phyloP scores from a whole-genome alignment of 2,797 vertebrate genomes.

The Syncerus caffer region DNA sequence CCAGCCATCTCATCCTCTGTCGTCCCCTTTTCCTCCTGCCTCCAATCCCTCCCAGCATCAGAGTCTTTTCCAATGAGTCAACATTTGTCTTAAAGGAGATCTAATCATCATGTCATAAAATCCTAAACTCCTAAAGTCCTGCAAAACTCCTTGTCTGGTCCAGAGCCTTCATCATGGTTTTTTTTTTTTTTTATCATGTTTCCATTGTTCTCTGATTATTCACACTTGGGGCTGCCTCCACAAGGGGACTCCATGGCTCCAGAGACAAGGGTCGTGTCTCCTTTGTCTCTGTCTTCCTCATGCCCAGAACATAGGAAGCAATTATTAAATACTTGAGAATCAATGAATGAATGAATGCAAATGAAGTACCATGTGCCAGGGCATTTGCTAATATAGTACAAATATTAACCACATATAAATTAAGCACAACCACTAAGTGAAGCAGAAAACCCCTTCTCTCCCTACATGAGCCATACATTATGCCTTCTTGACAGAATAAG shows the following conservation, averaged over 20 bases:
- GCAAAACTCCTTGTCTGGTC: not conserved
- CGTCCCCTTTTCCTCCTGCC: too few species aligned
- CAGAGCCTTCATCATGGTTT: not conserved
- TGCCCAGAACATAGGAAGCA: not conserved
- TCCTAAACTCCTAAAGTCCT: not conserved
- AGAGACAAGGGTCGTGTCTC: not conserved
- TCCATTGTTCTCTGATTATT: not conserved
- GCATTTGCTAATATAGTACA: conserved; percentile 51
- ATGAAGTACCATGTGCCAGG: conserved; percentile 40
- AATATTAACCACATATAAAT: conserved; percentile 44
- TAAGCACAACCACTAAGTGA: not conserved
- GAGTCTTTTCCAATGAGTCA: too few species aligned
- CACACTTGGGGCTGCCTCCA: not conserved
- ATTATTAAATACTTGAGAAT: conserved; percentile 46
- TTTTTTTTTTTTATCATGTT: not conserved
- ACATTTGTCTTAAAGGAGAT: not conserved
- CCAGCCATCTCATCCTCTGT: too few species aligned
- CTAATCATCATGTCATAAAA: not conserved
- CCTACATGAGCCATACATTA: not conserved
- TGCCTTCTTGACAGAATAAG: not conserved
- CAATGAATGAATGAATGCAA: conserved; percentile 54
- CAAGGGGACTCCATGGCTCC: not conserved
- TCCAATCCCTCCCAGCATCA: too few species aligned
- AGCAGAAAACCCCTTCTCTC: not conserved
- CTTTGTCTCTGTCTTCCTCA: not conserved